phyloP scores from a whole-genome alignment of 1,140 invertebrate genomes.

The Cotesia glomerata region DNA sequence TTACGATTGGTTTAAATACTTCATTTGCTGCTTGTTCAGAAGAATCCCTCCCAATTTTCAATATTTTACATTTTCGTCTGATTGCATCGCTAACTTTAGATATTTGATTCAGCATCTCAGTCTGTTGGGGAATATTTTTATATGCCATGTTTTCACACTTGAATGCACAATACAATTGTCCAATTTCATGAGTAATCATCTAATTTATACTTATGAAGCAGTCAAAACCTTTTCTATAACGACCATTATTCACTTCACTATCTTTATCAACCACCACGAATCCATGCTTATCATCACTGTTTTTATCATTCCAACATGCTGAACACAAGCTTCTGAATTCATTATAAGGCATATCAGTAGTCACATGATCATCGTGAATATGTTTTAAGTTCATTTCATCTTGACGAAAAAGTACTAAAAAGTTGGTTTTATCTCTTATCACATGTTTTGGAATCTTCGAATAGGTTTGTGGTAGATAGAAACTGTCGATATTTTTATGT shows the following conservation, averaged over 20 bases:
- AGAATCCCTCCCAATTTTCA: slow-evolving; percentile 29
- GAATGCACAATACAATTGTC: neutral
- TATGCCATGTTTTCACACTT: neutral
- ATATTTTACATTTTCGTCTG: slow-evolving; percentile 27
- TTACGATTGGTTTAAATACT: slow-evolving; percentile 27
- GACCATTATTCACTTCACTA: slow-evolving; percentile 10
- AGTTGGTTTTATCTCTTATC: too few relatives aligned
- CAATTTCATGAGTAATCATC: neutral
- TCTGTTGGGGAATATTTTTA: slow-evolving; percentile 19
- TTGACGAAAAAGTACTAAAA: too few relatives aligned
- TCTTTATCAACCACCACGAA: slow-evolving; percentile 7
- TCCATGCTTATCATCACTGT: slow-evolving; percentile 3
- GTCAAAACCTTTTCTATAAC: slow-evolving; percentile 22
- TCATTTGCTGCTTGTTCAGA: slow-evolving; percentile 17
- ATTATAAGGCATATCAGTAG: neutral
- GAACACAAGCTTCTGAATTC: too few relatives aligned
- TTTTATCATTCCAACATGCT: neutral
- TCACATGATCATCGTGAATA: slow-evolving; percentile 16
- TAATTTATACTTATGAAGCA: slow-evolving; percentile 16
- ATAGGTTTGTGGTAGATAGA: neutral
- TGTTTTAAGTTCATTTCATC: slow-evolving; percentile 15
- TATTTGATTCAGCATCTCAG: slow-evolving; percentile 25
- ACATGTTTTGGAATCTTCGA: too few relatives aligned
- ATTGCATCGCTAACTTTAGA: slow-evolving; percentile 31
- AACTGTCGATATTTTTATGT: neutral